A percentile compares a stretch with the other conserved stretches of the same genome.
Evolutionary conservation across 2,888 invertebrate genomes (phyloP).

Genomic region (Microchrysa polita): DNA sequence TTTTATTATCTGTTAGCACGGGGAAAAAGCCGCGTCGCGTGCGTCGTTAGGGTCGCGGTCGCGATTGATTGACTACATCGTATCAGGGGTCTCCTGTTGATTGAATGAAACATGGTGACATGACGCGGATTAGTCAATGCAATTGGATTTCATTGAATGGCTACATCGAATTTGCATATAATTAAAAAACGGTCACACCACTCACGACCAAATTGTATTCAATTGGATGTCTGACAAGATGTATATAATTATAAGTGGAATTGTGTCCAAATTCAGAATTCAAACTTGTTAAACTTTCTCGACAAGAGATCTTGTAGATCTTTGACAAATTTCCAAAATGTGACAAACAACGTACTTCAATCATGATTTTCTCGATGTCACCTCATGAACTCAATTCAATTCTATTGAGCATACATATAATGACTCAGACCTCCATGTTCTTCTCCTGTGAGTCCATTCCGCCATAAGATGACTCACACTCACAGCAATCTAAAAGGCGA

Average conservation of each 20-base stretch:
- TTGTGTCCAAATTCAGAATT: neutral
- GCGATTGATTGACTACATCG: neutral
- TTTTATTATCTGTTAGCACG: neutral
- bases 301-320: neutral
- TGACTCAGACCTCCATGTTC: too few species aligned
- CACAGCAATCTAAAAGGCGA: neutral
- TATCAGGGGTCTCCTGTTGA: neutral
- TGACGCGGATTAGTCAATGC: constrained; percentile 9
- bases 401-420: too few species aligned
- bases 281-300: neutral
- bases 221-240: constrained; percentile 9
- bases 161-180: neutral
- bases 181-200: too few species aligned
- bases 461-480: too few species aligned
- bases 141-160: neutral
- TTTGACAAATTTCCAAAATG: neutral
- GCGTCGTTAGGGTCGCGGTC: neutral
- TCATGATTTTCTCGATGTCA: too few species aligned
- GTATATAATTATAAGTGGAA: neutral
- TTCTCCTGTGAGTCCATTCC: too few species aligned
- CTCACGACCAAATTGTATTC: neutral
- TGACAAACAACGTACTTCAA: too few species aligned
- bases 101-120: neutral
- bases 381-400: too few species aligned
- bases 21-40: too few species aligned